Evolutionary conservation across 2,797 vertebrate genomes (phyloP), one percentile per base, ranked within the genome.

Genomic region (Urophycis tenuis): DNA sequence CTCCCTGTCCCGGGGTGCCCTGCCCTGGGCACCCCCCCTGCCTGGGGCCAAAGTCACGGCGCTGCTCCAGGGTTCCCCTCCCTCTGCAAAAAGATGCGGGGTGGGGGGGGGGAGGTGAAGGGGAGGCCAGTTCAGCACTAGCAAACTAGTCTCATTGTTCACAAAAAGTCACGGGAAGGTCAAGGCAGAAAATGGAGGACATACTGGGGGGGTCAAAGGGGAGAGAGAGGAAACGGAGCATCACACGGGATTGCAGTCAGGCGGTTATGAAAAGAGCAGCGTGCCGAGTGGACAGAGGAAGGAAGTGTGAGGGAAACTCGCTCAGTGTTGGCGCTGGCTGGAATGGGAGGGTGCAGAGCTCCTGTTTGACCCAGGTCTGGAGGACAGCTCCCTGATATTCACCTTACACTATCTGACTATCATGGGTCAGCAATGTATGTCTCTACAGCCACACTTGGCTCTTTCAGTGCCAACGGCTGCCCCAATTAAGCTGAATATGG

Each of bases 1-100:
- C 77, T 83, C 86, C 78, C 87, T 75, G 84, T 84, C 82, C 84
- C 79, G 84, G 81, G 82, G 73, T 74, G 79, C 75, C 81, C 77
- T 77, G 80, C 83, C 85, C 84, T 81, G 88, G 81, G 75, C 29
- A 39, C 82, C 84, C 83, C 87, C 91, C 83, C 86, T 87, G 80
- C 85, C 86, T 71, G 86, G 87, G 84, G 87, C 84, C 12, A 77
- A 75, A 64, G 91, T 88, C 81, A 74, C 82, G 9, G 88, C 85
- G 87, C 79, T 71, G 84, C 87, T 92, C 92, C 91, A 87, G 74
- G 89, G 89, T 82, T 88, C 81, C 88, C 87, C 91, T 87, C 88
- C 88, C 87, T 93, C 93, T 94, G 92, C 30, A 92, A 85, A 93
- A 87, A 93, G 85, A 93, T 81, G 91, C 32, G 87, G 53, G 53